Percentiles rank a stretch among this genome's conserved stretches.
These are phyloP conservation scores for Luidia sarsii DNA, from an alignment of 53 echinoderm and acorn worm genomes.

Conservation along the genomic window DNA sequence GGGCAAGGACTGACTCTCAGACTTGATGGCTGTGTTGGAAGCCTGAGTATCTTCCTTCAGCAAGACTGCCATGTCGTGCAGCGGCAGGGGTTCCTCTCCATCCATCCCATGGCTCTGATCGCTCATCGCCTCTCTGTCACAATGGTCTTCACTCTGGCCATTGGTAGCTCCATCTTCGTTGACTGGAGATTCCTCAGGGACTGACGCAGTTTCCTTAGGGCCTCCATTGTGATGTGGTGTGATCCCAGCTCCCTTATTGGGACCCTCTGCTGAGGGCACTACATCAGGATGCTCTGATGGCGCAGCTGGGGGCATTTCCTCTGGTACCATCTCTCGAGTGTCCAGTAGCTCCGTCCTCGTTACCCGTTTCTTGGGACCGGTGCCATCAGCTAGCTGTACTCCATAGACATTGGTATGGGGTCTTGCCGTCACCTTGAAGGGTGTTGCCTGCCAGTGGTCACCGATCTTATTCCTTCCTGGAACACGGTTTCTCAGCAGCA, in stretches of 20 bases:
- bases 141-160: no score
- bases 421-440: conserved; percentile 29
- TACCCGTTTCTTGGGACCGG: conserved; percentile 5
- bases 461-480: conserved; percentile 30
- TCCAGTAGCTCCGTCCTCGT: conserved; percentile 13
- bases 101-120: no score
- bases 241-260: not conserved
- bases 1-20: no score
- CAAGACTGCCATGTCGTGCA: no score
- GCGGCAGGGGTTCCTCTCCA: no score
- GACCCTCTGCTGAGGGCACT: not conserved
- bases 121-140: no score
- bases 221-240: not conserved
- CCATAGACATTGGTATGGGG: conserved; percentile 21
- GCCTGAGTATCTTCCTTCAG: no score
- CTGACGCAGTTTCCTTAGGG: not conserved
- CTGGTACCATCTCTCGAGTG: conserved; percentile 2
- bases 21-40: no score
- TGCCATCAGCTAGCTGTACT: conserved; percentile 21
- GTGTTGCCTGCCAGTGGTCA: conserved; percentile 21
- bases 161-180: no score
- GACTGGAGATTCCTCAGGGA: not conserved
- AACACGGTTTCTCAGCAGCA: conserved; percentile 24
- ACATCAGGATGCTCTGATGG: not conserved
- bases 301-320: not conserved